phyloP scores from a whole-genome alignment of 2,888 invertebrate genomes.

The Xestia rhomboidea region DNA sequence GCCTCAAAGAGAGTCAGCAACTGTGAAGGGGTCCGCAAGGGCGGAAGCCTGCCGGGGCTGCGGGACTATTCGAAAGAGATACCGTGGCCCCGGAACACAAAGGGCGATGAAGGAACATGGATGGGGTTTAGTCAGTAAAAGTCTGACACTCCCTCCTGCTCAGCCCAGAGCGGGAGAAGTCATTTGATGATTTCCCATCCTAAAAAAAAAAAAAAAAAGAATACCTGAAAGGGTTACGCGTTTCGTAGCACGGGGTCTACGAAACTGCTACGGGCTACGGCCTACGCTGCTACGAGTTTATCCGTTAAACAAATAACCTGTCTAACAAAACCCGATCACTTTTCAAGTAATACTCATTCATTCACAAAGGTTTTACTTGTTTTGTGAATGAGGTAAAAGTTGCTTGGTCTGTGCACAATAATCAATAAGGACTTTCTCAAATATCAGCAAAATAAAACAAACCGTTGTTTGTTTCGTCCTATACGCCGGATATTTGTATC shows the following conservation, averaged over 20 bases:
- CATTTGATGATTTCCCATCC: no score
- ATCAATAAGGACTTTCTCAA: constrained; percentile 59
- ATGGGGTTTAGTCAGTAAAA: no score
- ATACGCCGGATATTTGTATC: constrained; percentile 54
- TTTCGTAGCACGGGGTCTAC: constrained; percentile 66
- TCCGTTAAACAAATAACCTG: not conserved
- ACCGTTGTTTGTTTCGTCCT: not conserved
- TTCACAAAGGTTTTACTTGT: not conserved
- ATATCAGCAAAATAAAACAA: constrained; percentile 57
- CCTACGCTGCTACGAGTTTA: constrained; percentile 48
- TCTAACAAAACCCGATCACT: constrained; percentile 6
- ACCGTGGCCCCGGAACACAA: no score
- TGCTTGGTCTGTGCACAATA: constrained; percentile 37
- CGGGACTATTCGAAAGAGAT: no score
- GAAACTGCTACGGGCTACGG: constrained; percentile 55
- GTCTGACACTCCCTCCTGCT: no score
- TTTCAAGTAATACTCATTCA: constrained; percentile 22
- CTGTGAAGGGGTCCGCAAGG: no score
- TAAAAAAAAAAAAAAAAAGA: no score
- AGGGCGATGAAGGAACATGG: no score
- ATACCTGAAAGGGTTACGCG: constrained; percentile 6
- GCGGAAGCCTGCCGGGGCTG: no score
- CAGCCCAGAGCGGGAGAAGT: no score
- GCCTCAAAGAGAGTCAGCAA: no score
- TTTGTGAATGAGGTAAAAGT: constrained; percentile 36